Evolutionary conservation across 1,140 invertebrate species (phyloP).

Genomic region (Leptestheria dahalacensis): DNA sequence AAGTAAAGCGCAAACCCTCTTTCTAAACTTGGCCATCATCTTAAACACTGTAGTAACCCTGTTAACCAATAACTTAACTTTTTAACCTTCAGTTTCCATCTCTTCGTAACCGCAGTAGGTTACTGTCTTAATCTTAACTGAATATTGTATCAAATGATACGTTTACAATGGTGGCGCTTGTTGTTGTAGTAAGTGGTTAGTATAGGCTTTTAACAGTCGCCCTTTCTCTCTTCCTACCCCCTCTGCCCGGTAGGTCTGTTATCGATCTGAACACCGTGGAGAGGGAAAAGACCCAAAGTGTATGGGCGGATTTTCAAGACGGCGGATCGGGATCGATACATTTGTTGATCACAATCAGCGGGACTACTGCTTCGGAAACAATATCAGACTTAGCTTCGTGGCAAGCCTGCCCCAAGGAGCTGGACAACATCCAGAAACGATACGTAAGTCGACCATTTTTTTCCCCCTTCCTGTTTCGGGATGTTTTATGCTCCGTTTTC

Average conservation of each 20-base stretch:
- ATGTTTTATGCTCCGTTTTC: constrained; percentile 16
- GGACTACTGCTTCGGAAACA: constrained; percentile 78
- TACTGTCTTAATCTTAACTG: no score
- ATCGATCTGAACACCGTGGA: constrained; percentile 74
- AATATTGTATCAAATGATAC: no score
- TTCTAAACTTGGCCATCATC: no score
- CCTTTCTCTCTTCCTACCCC: no score
- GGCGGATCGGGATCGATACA: constrained; percentile 75
- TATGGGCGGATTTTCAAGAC: constrained; percentile 67
- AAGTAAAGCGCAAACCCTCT: constrained; percentile 38
- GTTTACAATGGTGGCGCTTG: no score
- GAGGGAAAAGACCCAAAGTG: constrained; percentile 74
- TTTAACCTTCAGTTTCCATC: no score
- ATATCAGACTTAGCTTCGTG: constrained; percentile 76
- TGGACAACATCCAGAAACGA: constrained; percentile 43
- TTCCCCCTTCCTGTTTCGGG: constrained; percentile 33
- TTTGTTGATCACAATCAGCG: constrained; percentile 83
- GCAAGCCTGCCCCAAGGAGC: constrained; percentile 58
- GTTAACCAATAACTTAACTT: background rate
- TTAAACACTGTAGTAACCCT: constrained; percentile 7
- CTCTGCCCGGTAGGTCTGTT: constrained; percentile 43
- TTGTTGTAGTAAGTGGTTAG: no score
- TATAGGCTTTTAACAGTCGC: no score
- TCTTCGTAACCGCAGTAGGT: no score
- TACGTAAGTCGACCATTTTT: constrained; percentile 53